phyloP scores from a whole-genome alignment of 2,113 vertebrate species.

The Dasyornis broadbenti region DNA sequence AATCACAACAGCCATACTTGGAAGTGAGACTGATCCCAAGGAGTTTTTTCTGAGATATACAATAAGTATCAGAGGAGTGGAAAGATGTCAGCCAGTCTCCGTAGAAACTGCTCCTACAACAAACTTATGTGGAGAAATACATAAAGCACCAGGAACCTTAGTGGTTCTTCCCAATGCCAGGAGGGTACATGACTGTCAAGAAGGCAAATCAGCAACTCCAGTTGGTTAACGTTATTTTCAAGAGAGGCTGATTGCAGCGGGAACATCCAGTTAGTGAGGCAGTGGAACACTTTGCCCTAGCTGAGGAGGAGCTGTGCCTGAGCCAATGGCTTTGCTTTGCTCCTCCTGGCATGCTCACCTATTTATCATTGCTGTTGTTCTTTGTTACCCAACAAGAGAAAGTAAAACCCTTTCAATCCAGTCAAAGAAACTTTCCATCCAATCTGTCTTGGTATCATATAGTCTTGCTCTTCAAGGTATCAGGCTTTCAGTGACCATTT shows the following conservation, averaged over 20 bases:
- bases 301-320: neutral
- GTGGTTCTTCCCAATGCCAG: neutral
- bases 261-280: neutral
- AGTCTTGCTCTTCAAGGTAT: neutral
- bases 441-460: neutral
- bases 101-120: neutral
- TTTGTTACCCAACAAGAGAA: neutral
- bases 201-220: neutral
- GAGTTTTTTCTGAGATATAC: neutral
- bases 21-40: neutral
- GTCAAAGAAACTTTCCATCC: neutral
- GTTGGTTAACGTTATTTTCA: rapidly evolving
- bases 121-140: neutral
- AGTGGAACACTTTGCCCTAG: neutral
- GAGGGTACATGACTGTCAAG: neutral
- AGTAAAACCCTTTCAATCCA: neutral
- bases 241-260: neutral
- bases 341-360: neutral
- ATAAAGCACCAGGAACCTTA: neutral
- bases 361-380: neutral
- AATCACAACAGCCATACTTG: neutral
- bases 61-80: neutral
- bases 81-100: neutral
- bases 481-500: neutral
- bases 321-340: neutral